Percentiles rank a stretch among this genome's conserved stretches.
These are phyloP conservation scores for Dolichallabes microphthalmus DNA, from an alignment of 2,113 vertebrate genomes.

Conservation along the genomic window DNA sequence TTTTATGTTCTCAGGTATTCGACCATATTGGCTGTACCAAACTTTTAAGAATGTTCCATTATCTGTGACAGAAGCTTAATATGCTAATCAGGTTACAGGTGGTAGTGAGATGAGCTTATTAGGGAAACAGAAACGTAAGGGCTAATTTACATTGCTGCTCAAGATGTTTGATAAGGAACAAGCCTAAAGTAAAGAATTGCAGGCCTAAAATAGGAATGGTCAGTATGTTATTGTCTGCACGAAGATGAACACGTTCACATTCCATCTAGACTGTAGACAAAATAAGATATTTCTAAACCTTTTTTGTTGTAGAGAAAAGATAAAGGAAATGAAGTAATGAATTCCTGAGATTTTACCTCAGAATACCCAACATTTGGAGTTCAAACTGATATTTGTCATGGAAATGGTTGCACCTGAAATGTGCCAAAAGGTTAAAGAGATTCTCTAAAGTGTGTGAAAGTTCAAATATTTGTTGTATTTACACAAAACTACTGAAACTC, in stretches of 20 bases:
- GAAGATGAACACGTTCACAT: conserved; percentile 18
- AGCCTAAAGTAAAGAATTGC: conserved; percentile 39
- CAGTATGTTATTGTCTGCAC: conserved; percentile 23
- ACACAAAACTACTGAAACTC: conserved; percentile 97
- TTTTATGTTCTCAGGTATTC: conserved; percentile 30
- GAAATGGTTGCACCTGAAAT: conserved; percentile 59
- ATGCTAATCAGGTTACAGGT: conserved; percentile 12
- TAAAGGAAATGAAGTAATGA: neutral
- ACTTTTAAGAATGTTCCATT: conserved; percentile 6
- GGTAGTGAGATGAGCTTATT: conserved; percentile 41
- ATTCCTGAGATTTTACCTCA: conserved; percentile 39
- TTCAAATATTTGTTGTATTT: conserved; percentile 64
- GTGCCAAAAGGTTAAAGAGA: conserved; percentile 82
- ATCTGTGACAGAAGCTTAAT: conserved; percentile 15
- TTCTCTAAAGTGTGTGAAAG: conserved; percentile 59
- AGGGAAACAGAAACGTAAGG: conserved; percentile 53
- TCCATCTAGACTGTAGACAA: neutral
- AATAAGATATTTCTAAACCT: conserved; percentile 6
- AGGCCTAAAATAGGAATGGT: conserved; percentile 19
- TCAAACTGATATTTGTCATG: conserved; percentile 9
- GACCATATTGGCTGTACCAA: conserved; percentile 27
- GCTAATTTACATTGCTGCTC: conserved; percentile 46
- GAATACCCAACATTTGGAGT: conserved; percentile 29
- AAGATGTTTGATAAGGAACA: conserved; percentile 39
- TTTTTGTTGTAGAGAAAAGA: neutral